Evolutionary conservation across 2,113 vertebrate genomes (phyloP).

Genomic region (Tupaia chinensis): DNA sequence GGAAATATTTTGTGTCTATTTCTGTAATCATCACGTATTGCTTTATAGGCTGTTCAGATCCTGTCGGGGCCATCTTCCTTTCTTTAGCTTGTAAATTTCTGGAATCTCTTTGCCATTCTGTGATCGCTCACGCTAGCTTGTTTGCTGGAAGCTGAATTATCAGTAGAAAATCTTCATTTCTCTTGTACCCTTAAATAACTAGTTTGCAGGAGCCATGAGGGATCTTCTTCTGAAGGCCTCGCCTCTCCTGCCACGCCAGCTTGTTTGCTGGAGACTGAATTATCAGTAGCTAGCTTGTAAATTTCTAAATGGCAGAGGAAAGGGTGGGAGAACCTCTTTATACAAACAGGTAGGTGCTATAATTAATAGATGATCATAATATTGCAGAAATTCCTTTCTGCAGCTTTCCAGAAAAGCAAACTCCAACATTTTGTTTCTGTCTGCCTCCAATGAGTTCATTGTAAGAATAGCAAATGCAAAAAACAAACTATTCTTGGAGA

Average conservation of each 20-base stretch:
- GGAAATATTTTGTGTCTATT: constrained; percentile 41
- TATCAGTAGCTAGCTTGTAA: neutral
- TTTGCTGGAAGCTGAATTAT: no score
- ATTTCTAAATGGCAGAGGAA: neutral
- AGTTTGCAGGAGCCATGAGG: no score
- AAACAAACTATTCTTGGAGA: neutral
- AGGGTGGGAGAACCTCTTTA: neutral
- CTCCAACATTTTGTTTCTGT: neutral
- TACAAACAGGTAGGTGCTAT: neutral
- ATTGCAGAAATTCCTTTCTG: neutral
- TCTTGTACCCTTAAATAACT: no score
- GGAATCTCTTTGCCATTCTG: no score
- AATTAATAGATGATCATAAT: neutral
- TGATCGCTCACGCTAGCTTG: no score
- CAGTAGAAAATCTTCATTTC: no score
- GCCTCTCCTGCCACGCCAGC: no score
- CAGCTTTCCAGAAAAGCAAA: neutral
- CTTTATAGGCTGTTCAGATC: constrained; percentile 43
- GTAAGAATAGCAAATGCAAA: neutral
- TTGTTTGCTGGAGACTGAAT: no score
- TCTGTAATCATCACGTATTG: constrained; percentile 28
- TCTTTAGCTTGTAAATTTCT: constrained; percentile 24
- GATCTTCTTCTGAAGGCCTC: no score
- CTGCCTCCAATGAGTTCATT: neutral
- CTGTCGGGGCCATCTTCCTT: neutral